Base-by-base conservation (phyloP, 2,797 vertebrate species). In the Okamejei kenojei region DNA sequence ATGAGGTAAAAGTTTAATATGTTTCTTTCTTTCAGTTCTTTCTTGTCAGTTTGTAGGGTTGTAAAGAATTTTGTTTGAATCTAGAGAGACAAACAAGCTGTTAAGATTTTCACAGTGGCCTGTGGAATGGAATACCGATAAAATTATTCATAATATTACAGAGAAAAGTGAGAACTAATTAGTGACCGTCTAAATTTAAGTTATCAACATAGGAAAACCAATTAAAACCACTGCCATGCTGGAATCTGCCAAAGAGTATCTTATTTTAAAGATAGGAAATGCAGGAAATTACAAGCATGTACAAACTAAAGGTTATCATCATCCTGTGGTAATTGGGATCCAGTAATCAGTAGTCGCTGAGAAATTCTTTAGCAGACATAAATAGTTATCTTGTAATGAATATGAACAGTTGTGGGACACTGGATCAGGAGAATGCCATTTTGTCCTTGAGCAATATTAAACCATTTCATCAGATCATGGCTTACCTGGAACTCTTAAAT, bases 111-210 rank as follows among this genome's bases (percentile, higher is more conserved):
- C 82, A 96, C 96, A 96, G 95, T 96, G 95, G 94, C 95, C 94
- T 96, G 95, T 96, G 96, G 95, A 96, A 96, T 95, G 95, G 96
- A 95, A 95, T 94, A 94, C 95, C 96, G 96, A 96, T 97, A 96
- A 94, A 95, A 95, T 96, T 97, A 96, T 96, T 96, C 96, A 95
- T 95, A 96, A 96, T 95, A 96, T 95, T 97, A 95, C 95, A 96
- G 95, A 95, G 96, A 95, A 96, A 95, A 96, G 96, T 97, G 97
- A 97, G 96, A 97, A 97, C 96, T 97, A 97, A 98, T 98, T 98
- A 98, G 97, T 97, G 97, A 97, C 97, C 97, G 97, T 96, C 96
- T 97, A 97, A 98, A 97, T 97, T 97, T 97, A 94, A 96, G 97
- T 97, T 97, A 97, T 96, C 95, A 96, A 96, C 96, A 97, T 0